These are phyloP conservation scores for Tetropium fuscum DNA, from an alignment of 2,888 invertebrate genomes.

Conservation along the genomic window DNA sequence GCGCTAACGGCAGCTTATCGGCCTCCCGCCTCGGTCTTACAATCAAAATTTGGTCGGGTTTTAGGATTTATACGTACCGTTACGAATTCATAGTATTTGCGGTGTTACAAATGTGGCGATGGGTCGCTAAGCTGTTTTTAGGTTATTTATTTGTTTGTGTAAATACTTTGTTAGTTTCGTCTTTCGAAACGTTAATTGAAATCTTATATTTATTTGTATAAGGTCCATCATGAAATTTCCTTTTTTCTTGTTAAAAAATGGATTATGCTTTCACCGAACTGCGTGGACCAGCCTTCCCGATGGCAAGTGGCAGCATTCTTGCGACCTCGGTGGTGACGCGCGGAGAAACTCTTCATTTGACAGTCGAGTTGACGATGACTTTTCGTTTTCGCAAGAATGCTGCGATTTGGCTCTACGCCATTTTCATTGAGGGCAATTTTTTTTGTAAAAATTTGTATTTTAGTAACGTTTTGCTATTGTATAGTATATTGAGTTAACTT, in stretches of 20 bases:
- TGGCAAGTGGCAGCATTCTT: constrained; percentile 20
- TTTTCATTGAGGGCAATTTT: no score
- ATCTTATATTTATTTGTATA: constrained; percentile 12
- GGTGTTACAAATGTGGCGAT: neutral
- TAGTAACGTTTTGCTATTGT: constrained; percentile 40
- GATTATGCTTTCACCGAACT: constrained; percentile 19
- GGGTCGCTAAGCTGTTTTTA: neutral
- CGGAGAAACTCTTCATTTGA: no score
- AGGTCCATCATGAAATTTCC: constrained; percentile 20
- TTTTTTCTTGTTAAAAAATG: constrained; percentile 28
- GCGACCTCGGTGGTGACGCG: no score
- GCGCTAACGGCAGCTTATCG: constrained; percentile 8
- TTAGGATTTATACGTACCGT: neutral
- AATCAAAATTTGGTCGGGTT: neutral
- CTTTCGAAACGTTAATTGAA: constrained; percentile 7
- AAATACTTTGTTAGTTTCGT: constrained; percentile 27
- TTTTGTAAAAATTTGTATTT: constrained; percentile 43
- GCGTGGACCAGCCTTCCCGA: constrained; percentile 8
- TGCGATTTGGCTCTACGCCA: no score
- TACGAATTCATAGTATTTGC: no score
- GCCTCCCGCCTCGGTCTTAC: neutral
- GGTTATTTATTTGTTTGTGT: constrained; percentile 12
- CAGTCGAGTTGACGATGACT: no score
- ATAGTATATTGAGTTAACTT: constrained; percentile 36
- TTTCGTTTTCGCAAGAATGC: no score